Conservation (phyloP, 1,140 invertebrate species). For the Battus philenor region DNA sequence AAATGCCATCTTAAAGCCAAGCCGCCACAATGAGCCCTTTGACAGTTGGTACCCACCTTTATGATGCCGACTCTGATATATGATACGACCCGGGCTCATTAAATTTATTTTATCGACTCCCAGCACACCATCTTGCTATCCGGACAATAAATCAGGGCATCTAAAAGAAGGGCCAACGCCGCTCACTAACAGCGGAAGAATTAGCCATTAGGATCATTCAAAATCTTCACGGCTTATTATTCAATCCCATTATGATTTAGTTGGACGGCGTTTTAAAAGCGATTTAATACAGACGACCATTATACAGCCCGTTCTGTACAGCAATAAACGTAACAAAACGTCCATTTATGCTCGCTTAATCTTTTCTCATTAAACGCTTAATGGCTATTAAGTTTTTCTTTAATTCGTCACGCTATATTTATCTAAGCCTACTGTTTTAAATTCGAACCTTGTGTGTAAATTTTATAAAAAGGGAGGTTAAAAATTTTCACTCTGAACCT, state of each 20-base stretch:
- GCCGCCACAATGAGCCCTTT: slow-evolving; percentile 66
- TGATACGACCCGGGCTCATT: slow-evolving; percentile 61
- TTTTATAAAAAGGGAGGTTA: too few species aligned
- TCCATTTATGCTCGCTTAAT: slow-evolving; percentile 54
- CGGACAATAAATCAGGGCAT: slow-evolving; percentile 53
- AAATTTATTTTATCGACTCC: slow-evolving; percentile 69
- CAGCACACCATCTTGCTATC: slow-evolving; percentile 53
- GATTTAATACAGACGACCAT: slow-evolving; percentile 61
- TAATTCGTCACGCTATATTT: background rate
- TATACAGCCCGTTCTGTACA: slow-evolving; percentile 64
- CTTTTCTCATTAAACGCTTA: slow-evolving; percentile 58
- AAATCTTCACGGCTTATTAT: slow-evolving; percentile 69
- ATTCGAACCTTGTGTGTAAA: too few species aligned
- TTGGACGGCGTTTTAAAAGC: slow-evolving; percentile 58
- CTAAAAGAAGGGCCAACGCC: slow-evolving; percentile 42
- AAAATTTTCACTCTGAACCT: too few species aligned
- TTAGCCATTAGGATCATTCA: slow-evolving; percentile 60
- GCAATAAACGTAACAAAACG: slow-evolving; percentile 52
- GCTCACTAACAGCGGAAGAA: slow-evolving; percentile 54
- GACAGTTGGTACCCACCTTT: slow-evolving; percentile 70
- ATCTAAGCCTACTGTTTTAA: too few species aligned
- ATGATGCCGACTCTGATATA: slow-evolving; percentile 72
- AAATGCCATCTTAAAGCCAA: slow-evolving; percentile 69
- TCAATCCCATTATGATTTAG: slow-evolving; percentile 65
- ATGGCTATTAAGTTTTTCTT: slow-evolving; percentile 36